phyloP scores from a whole-genome alignment of 2,113 vertebrate genomes.

The Triplophysa siluroides region DNA sequence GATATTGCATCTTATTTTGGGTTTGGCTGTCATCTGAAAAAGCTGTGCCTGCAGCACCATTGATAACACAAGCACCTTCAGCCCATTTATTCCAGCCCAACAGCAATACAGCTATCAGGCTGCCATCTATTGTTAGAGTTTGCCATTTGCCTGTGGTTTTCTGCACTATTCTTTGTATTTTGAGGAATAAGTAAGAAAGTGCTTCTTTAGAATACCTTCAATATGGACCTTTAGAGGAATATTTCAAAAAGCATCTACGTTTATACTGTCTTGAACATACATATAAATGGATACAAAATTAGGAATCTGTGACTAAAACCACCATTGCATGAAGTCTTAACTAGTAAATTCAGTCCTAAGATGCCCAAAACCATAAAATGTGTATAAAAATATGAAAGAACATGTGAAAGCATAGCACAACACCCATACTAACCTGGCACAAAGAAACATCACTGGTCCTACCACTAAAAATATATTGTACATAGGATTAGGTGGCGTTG shows the following conservation, averaged over 20 bases:
- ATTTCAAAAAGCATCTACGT: background rate
- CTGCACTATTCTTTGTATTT: background rate
- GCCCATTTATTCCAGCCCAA: conserved; percentile 5
- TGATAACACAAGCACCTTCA: background rate
- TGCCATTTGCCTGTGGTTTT: background rate
- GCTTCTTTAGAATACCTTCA: too few relatives aligned
- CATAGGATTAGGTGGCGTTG: too few relatives aligned
- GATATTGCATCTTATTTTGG: background rate
- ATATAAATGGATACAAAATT: background rate
- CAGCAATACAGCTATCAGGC: background rate
- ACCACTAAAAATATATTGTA: too few relatives aligned
- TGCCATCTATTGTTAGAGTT: conserved; percentile 2
- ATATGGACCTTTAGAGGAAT: background rate
- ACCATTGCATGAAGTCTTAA: too few relatives aligned
- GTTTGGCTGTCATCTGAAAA: background rate
- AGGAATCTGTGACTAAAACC: too few relatives aligned
- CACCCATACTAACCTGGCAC: too few relatives aligned
- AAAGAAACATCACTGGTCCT: too few relatives aligned
- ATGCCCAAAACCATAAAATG: too few relatives aligned
- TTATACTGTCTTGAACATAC: background rate
- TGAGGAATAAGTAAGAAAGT: background rate
- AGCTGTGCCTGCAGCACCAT: background rate
- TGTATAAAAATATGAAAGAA: too few relatives aligned
- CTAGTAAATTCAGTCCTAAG: too few relatives aligned
- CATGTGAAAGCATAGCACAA: too few relatives aligned